Base-by-base conservation (phyloP, 2,888 invertebrate species). In the Caprella mutica region DNA sequence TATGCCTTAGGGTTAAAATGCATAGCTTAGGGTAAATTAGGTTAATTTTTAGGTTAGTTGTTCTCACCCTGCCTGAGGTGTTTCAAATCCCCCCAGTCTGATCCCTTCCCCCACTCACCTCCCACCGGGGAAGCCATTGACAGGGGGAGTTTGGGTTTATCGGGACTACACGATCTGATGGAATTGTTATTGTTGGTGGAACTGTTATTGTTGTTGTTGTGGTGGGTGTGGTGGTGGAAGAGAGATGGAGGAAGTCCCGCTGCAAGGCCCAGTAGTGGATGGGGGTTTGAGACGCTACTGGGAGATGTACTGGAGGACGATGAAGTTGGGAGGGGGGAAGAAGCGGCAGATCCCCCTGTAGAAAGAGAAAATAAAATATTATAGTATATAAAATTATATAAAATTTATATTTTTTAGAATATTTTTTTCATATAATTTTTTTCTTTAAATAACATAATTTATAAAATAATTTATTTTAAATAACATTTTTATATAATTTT, bases 61-160 rank as follows among this genome's bases (percentile, higher is more conserved):
- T n/a, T n/a, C n/a, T n/a, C n/a, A n/a, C n/a, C n/a, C n/a, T n/a
- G n/a, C n/a, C n/a, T n/a, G n/a, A n/a, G n/a, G n/a, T n/a, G n/a
- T n/a, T n/a, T n/a, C n/a, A n/a, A n/a, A n/a, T n/a, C n/a, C n/a
- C n/a, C n/a, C n/a, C n/a, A n/a, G n/a, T n/a, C n/a, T n/a, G n/a
- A n/a, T n/a, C n/a, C n/a, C n/a, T n/a, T n/a, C 5, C 39, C 39
- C 39, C 39, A 58, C 62, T 54, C 30, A 62, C 62, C 59, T 39
- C 56, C 56, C 17, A 62, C 56, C 9, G 63, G 63, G n/a, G 63
- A 59, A 2, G 59, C 44, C 12, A 63, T 40, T n/a, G 61, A 55
- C 42, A 61, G 33, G 12, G 53, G 63, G 27, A 63, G 26, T 29
- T 63, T 63, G 24, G 62, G 50, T 38, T 62, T 62, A n/a, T 56